Conservation (phyloP, 1,140 invertebrate genomes). For the Melanaphis sacchari region DNA sequence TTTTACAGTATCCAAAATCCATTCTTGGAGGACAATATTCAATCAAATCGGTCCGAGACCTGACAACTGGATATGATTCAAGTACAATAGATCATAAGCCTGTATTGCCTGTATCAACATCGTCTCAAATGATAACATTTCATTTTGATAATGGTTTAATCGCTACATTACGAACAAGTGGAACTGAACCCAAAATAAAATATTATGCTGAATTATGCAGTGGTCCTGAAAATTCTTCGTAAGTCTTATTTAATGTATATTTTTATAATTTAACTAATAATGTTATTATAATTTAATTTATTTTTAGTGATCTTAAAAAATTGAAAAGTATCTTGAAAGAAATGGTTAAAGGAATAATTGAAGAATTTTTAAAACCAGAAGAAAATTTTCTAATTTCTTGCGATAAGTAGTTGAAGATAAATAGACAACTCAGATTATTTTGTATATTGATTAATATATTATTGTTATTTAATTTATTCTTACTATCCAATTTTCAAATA, state of each 20-base stretch:
- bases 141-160: constrained; percentile 86
- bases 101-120: constrained; percentile 77
- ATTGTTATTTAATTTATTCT: not conserved
- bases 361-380: constrained; percentile 82
- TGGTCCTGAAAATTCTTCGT: constrained; percentile 71
- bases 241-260: constrained; percentile 58
- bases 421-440: not conserved
- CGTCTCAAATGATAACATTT: constrained; percentile 97
- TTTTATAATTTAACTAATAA: not conserved
- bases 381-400: constrained; percentile 71
- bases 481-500: not conserved
- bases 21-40: constrained; percentile 76
- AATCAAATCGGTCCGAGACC: constrained; percentile 81
- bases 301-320: constrained; percentile 73
- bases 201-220: constrained; percentile 94
- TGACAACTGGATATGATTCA: constrained; percentile 89
- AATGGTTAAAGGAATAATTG: constrained; percentile 79
- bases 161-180: constrained; percentile 91
- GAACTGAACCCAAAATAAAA: constrained; percentile 98
- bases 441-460: not conserved
- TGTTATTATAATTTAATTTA: constrained; percentile 53
- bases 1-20: constrained; percentile 77
- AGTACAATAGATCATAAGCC: constrained; percentile 75
- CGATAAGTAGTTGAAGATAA: not conserved
- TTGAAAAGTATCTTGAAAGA: constrained; percentile 72